Evolutionary conservation across 2,797 vertebrate species (phyloP).

Genomic region (Coracias cyanogaster): DNA sequence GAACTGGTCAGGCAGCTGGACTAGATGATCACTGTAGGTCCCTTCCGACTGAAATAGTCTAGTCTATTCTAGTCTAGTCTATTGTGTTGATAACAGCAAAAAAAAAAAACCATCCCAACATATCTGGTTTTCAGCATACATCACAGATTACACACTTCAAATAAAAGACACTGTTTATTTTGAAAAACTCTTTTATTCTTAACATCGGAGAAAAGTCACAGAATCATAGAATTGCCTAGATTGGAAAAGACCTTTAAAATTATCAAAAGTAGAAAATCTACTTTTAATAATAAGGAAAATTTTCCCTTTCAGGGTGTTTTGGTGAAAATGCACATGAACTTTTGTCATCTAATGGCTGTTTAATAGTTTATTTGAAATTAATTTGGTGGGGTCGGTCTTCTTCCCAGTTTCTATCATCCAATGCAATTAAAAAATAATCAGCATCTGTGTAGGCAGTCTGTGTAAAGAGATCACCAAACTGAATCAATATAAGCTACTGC

Average conservation of each 20-base stretch:
- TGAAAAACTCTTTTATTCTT: background rate
- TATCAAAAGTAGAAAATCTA: no score
- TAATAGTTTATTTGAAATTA: background rate
- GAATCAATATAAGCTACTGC: background rate
- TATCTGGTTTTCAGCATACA: background rate
- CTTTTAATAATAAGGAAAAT: background rate
- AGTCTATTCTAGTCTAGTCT: background rate
- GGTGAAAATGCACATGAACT: background rate
- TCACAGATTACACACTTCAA: background rate
- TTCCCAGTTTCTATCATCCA: background rate
- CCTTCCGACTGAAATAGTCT: background rate
- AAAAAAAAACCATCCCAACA: background rate
- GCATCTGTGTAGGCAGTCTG: background rate
- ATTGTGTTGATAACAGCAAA: background rate
- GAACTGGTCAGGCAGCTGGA: background rate
- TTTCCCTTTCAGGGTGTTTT: background rate
- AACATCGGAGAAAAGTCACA: background rate
- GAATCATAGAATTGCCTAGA: no score
- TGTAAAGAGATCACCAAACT: background rate
- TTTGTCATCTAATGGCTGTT: background rate
- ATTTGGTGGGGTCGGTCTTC: background rate
- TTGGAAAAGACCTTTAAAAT: no score
- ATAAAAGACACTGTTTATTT: background rate
- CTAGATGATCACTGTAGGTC: background rate
- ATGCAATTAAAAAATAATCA: conserved; percentile 11